A percentile compares a stretch with the other conserved stretches of the same genome.
These are phyloP conservation scores for Cryptoleucopteryx plumbea DNA, from an alignment of 2,113 vertebrate species.

Conservation along the genomic window DNA sequence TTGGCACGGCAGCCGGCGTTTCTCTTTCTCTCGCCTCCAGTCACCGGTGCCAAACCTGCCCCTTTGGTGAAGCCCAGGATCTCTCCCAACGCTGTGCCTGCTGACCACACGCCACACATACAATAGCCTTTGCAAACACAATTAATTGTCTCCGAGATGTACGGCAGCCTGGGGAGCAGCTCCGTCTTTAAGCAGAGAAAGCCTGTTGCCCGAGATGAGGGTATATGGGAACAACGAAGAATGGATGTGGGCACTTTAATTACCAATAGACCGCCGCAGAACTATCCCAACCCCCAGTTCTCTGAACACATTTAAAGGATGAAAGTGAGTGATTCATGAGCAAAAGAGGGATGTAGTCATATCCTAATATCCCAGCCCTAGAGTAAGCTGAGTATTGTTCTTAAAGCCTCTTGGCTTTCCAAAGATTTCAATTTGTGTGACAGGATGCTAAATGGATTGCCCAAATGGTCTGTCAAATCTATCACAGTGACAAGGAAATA, in stretches of 20 bases:
- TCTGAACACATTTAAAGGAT: not conserved
- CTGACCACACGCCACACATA: not conserved
- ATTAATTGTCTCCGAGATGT: not conserved
- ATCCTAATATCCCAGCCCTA: not conserved
- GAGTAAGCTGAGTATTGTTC: not conserved
- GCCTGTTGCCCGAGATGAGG: not conserved
- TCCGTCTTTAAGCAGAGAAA: not conserved
- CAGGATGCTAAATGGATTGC: not conserved
- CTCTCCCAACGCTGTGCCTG: not conserved
- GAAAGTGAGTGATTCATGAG: not conserved
- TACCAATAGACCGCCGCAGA: not conserved
- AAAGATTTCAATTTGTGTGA: not conserved
- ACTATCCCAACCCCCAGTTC: not conserved
- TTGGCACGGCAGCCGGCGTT: not conserved
- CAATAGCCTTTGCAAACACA: not conserved
- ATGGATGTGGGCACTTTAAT: not conserved
- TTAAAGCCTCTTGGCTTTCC: not conserved
- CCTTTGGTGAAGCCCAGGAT: not conserved
- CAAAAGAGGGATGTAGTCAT: not conserved
- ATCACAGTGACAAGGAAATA: slow-evolving; percentile 39
- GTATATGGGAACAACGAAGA: not conserved
- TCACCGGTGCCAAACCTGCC: not conserved
- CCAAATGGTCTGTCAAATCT: slow-evolving; percentile 25
- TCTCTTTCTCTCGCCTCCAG: not conserved
- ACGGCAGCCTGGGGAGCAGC: not conserved